Evolutionary conservation across 2,113 vertebrate species (phyloP), one percentile per base, ranked within the genome.

Genomic region (Rhea americana): DNA sequence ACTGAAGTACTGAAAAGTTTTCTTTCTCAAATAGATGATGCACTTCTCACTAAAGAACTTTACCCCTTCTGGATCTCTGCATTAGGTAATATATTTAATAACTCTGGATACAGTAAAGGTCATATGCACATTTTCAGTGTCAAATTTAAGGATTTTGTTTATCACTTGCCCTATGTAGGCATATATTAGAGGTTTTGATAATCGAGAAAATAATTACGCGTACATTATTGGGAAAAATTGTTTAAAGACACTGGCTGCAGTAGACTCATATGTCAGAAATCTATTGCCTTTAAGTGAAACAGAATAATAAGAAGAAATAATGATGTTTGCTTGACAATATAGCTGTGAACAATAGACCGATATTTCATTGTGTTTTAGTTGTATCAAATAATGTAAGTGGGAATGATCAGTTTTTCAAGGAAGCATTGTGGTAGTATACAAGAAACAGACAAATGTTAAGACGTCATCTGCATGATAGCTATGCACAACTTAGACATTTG

Each of bases 51-150:
- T 75, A 99, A 99, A 96, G 99, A 99, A 96, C 98, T 99, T 47
- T 99, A 99, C 93, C 99, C 99, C 0, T 99, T 99, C 86, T 99
- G 99, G 99, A 98, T 99, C 91, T 98, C 99, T 28, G 98, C 98
- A 17, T 97, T 99, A 97, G 99, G 99, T 99, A 98, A 96, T 50
- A 5, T 37, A 18, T 55, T 43, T 8, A 24, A 4, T 63, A 65
- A 11, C 7, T 45, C 35, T 93, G 45, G 26, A 7, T 83, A 32
- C 7, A 53, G 48, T 10, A 67, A 71, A 83, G 1, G 4, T 58
- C 68, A 26, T 53, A 50, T 41, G 13, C 39, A 37, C 7, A 11
- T 87, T 82, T 71, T 65, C 39, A 66, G 11, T 76, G 56, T 71
- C 5, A 51, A 25, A 30, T 65, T 48, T 75, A 48, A 63, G 32